Conservation (phyloP, 2,797 vertebrate species). For the Trachops cirrhosus region DNA sequence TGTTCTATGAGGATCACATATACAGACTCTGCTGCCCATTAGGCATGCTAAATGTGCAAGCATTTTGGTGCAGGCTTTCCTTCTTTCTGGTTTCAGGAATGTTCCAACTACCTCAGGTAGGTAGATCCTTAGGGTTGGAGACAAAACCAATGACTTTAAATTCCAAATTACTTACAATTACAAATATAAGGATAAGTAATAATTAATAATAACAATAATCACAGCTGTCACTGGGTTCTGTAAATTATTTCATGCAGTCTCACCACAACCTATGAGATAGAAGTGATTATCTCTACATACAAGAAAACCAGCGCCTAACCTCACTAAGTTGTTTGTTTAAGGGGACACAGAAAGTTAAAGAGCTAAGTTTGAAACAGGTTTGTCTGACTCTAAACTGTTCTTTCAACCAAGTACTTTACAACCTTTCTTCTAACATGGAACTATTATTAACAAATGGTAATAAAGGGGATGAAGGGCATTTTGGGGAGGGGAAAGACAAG, state of each 20-base stretch:
- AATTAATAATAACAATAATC: neutral
- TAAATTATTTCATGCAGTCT: neutral
- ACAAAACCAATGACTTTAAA: slow-evolving; percentile 29
- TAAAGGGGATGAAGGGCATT: neutral
- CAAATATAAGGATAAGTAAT: neutral
- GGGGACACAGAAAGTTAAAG: neutral
- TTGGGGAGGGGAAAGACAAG: neutral
- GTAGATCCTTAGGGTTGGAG: neutral
- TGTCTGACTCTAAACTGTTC: neutral
- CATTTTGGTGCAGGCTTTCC: neutral
- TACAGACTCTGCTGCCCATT: neutral
- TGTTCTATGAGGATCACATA: neutral
- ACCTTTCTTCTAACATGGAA: neutral
- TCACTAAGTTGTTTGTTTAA: neutral
- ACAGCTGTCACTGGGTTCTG: neutral
- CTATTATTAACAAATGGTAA: slow-evolving; percentile 23
- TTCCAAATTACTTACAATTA: neutral
- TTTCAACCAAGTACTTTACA: slow-evolving; percentile 12
- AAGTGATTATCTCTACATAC: neutral
- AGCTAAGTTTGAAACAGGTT: neutral
- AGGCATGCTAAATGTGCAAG: neutral
- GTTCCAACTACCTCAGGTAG: neutral
- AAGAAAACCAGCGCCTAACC: neutral
- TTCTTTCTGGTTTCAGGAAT: neutral
- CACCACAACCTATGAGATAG: neutral